Evolutionary conservation across 2,888 invertebrate genomes (phyloP).

Genomic region (Scaptomyza caliginosa): DNA sequence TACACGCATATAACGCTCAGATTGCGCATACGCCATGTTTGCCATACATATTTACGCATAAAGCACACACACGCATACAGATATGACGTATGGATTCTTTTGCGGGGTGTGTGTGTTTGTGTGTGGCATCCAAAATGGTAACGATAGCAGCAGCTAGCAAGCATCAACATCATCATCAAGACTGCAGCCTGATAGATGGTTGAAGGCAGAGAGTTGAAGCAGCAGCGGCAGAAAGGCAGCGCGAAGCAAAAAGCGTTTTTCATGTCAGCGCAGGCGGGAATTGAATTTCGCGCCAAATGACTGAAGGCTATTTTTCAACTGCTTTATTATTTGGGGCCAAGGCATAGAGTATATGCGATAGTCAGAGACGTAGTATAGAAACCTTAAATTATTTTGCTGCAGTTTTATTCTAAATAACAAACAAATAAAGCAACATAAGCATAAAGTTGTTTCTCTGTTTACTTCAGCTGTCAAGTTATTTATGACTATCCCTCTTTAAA

Average conservation of each 20-base stretch:
- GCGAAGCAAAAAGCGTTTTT: slow-evolving; percentile 48
- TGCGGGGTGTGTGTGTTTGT: not conserved
- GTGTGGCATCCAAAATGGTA: slow-evolving; percentile 28
- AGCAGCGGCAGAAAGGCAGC: not conserved
- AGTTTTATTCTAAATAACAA: too few species aligned
- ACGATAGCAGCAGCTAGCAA: slow-evolving; percentile 35
- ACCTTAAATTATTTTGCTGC: too few species aligned
- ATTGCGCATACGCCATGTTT: slow-evolving; percentile 77
- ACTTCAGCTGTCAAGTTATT: not conserved
- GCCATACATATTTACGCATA: slow-evolving; percentile 71
- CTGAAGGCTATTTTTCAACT: slow-evolving; percentile 74
- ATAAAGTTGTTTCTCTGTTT: too few species aligned
- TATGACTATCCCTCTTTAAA: not conserved
- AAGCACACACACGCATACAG: slow-evolving; percentile 47
- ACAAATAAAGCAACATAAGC: too few species aligned
- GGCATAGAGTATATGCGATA: slow-evolving; percentile 6
- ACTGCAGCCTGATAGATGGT: slow-evolving; percentile 3
- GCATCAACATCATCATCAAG: slow-evolving; percentile 43
- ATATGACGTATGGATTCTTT: not conserved
- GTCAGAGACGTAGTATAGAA: not conserved
- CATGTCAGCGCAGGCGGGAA: slow-evolving; percentile 79
- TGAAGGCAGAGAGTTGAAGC: not conserved
- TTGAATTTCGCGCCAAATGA: slow-evolving; percentile 78
- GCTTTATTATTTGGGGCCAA: slow-evolving; percentile 63
- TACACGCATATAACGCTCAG: slow-evolving; percentile 56